Evolutionary conservation across 2,113 vertebrate species (phyloP).

Genomic region (Megalops atlanticus): DNA sequence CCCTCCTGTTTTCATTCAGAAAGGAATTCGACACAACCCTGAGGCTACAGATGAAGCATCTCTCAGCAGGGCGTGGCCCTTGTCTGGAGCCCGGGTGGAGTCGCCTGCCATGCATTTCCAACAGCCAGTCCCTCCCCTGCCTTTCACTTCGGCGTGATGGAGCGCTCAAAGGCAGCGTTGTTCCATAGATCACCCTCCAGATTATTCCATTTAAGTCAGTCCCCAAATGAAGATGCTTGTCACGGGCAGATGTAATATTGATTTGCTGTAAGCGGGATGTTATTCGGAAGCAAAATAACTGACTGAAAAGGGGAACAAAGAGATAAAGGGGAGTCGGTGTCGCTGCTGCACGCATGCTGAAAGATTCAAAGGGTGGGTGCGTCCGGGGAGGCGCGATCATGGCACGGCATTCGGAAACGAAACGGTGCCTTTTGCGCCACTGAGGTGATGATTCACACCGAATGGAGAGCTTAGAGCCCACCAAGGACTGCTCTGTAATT

Average conservation of each 20-base stretch:
- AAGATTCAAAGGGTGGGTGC: neutral
- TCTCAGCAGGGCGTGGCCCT: neutral
- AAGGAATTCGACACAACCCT: neutral
- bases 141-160: neutral
- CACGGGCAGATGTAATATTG: constrained; percentile 12
- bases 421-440: neutral
- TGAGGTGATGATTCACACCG: neutral
- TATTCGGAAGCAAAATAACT: constrained; percentile 12
- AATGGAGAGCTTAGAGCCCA: neutral
- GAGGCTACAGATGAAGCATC: neutral
- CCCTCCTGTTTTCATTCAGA: neutral
- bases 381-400: too few species aligned
- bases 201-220: constrained; percentile 17
- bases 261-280: constrained; percentile 10
- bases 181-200: neutral
- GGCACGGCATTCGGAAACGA: neutral
- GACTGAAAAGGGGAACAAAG: neutral
- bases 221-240: constrained; percentile 10
- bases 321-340: neutral
- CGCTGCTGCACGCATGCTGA: neutral
- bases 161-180: neutral
- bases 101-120: neutral
- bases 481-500: neutral
- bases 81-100: neutral
- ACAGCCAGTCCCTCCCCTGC: neutral